Conservation (phyloP, 2,113 vertebrate genomes). For the Upupa epops region DNA sequence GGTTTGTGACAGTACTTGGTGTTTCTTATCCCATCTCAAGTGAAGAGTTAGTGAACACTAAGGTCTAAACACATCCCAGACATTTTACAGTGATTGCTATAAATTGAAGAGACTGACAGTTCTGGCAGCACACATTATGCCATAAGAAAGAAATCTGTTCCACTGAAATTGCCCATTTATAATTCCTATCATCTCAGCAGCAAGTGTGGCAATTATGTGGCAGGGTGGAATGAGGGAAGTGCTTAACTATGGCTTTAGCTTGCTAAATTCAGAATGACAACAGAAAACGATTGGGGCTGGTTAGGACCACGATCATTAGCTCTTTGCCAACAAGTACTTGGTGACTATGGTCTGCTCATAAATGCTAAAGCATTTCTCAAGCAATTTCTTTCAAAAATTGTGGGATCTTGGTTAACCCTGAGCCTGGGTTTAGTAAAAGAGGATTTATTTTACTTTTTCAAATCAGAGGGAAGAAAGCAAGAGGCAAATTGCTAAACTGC, state of each 20-base stretch:
- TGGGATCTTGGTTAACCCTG: not conserved
- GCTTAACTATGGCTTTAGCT: not conserved
- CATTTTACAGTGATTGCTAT: not conserved
- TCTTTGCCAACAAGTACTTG: not conserved
- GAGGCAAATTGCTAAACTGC: not conserved
- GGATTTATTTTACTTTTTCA: not conserved
- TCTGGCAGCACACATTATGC: not conserved
- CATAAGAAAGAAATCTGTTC: not conserved
- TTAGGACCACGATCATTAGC: not conserved
- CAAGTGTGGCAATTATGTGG: not conserved
- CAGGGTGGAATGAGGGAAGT: not conserved
- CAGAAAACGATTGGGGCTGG: not conserved
- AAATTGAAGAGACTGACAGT: not conserved
- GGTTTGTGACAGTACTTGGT: not conserved
- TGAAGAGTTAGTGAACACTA: not conserved
- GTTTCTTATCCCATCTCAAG: not conserved
- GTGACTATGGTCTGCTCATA: not conserved
- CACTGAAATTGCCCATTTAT: not conserved
- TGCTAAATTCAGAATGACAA: not conserved
- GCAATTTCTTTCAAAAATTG: not conserved
- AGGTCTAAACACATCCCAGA: not conserved
- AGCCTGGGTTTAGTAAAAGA: not conserved
- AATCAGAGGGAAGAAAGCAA: not conserved
- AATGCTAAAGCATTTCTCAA: not conserved
- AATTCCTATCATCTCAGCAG: not conserved